A percentile compares a stretch with the other conserved stretches of the same genome.
These are phyloP conservation scores for Drosophila meridionalis DNA, from an alignment of 2,888 invertebrate species.

Conservation along the genomic window DNA sequence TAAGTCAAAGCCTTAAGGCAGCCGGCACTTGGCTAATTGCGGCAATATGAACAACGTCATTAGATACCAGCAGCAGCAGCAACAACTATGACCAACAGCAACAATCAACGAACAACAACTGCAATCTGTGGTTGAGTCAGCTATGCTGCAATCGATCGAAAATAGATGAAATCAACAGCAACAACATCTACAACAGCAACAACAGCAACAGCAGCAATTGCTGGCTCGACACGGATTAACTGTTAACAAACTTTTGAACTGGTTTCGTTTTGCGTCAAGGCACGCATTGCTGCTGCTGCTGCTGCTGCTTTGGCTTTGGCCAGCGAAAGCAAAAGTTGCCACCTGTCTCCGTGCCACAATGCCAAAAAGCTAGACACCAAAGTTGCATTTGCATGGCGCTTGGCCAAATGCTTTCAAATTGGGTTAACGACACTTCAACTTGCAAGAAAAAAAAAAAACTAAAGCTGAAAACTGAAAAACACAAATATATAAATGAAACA, in stretches of 20 bases:
- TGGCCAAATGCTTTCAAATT: constrained; percentile 80
- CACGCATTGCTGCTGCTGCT: constrained; percentile 15
- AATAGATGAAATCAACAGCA: constrained; percentile 24
- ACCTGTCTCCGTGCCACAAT: constrained; percentile 63
- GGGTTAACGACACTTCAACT: constrained; percentile 82
- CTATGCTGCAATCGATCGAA: constrained; percentile 70
- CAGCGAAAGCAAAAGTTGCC: constrained; percentile 79
- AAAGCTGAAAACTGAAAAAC: constrained; percentile 18
- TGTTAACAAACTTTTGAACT: constrained; percentile 72
- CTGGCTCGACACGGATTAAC: constrained; percentile 13
- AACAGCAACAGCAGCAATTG: background rate
- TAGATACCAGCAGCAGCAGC: constrained; percentile 18
- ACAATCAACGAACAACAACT: constrained; percentile 16
- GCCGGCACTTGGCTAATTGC: constrained; percentile 55
- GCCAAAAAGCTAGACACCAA: constrained; percentile 42
- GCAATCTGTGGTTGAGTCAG: constrained; percentile 54
- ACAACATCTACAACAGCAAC: constrained; percentile 13
- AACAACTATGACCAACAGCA: constrained; percentile 9
- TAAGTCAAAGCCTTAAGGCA: constrained; percentile 53
- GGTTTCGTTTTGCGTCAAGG: constrained; percentile 59
- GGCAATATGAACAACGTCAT: constrained; percentile 53
- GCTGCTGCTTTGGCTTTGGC: constrained; percentile 34
- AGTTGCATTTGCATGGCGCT: constrained; percentile 70
- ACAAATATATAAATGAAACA: constrained; percentile 6
- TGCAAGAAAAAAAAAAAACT: constrained; percentile 12